Base-by-base conservation (phyloP, 1,140 invertebrate species). In the Teleogryllus occipitalis region DNA sequence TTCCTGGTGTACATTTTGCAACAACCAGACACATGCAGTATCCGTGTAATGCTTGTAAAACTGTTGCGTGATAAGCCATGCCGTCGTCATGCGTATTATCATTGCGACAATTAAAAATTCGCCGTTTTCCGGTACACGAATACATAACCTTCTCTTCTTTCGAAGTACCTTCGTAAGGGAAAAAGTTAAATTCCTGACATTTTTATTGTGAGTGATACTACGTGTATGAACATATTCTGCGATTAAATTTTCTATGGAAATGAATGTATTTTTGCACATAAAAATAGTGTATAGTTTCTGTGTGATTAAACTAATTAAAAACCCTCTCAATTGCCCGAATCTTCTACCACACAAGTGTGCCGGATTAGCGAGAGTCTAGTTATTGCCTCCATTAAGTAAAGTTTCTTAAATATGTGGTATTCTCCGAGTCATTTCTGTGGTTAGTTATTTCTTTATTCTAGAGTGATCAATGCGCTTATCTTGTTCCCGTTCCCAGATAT, bases 21-120 rank as follows among this genome's bases (percentile, higher is more conserved):
- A 72, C 65, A 72, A 72, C 65, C 65, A 72, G 65, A 72, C 14
- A 72, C 65, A 72, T 72, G 65, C 65, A 72, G 65, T 72, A 72
- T 6, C n/a, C 2, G 6, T 72, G 6, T 72, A 72, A 72, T 72
- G 65, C 1, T 72, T 6, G 65, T 72, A 72, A 3, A 72, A n/a
- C 65, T 1, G 65, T 72, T 72, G 65, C 2, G 65, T 72, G 65
- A 6, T 72, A 72, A 72, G 6, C 2, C 6, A 72, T 72, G 65
- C 65, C 65, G 6, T 6, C 6, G 65, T n/a, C n/a, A 15, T 1
- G 65, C 14, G 65, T 2, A 72, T 72, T n/a, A 15, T 72, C 65
- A 72, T 72, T 72, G 65, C n/a, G 65, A n/a, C n/a, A 1, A 72
- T 6, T 72, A n/a, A 14, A 72, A 72, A 72, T 72, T 1, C 65